Evolutionary conservation across 2,888 invertebrate species (phyloP), one percentile per base, ranked within the genome.

Genomic region (Drosophila neutralis): DNA sequence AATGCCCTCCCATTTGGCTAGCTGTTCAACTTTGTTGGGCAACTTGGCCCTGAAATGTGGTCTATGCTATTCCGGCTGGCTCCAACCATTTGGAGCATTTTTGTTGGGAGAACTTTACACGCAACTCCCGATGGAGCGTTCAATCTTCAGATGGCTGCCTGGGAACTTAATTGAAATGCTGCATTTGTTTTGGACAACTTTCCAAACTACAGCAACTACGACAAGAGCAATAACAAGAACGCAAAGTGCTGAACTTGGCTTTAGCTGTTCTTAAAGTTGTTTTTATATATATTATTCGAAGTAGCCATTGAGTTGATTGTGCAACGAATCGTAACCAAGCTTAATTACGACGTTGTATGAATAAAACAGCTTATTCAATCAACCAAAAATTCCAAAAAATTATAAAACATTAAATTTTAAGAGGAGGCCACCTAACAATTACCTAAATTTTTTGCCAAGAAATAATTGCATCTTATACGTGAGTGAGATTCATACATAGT

Each of bases 141-240:
- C 80, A 78, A 84, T 84, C 84, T 84, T 84, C 80, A 35, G 74
- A 56, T 49, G 54, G 72, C 31, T 66, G 53, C 77, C 59, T 52
- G 48, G 61, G 68, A 75, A 78, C 80, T 82, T 84, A 84, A 84
- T 87, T 84, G 84, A 84, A 84, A 84, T 87, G 75, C 83, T 72
- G 80, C 78, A 84, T 84, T 78, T 73, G 79, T 73, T 78, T 80
- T 70, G 65, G 48, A 68, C 69, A 71, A 71, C 68, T 78, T 78
- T 57, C 33, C 42, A 54, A 49, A 58, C 60, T 57, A 56, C 31
- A 24, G 45, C 59, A 42, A 66, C 48, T 21, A 38, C 11, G 33
- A 40, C 45, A 24, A 29, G 24, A 18, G 21, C 36, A 36, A 38
- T 54, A 49, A 31, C 57, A 42, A 31, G 42, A 56, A 49, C 33